Base-by-base conservation (phyloP, 2,888 invertebrate species). In the Creontiades dilutus region DNA sequence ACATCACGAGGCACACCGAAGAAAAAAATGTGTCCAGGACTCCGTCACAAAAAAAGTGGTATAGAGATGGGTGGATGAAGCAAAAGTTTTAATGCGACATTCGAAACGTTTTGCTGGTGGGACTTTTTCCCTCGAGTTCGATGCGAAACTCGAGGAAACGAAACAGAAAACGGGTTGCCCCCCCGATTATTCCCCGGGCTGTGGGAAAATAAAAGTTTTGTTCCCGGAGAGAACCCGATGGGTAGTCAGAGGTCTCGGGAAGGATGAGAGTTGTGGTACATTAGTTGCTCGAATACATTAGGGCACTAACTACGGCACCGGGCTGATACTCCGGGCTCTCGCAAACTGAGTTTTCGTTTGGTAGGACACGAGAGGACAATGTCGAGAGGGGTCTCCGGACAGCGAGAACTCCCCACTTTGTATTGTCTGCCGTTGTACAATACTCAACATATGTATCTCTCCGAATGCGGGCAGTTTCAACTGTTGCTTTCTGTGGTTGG, bases 361-460 rank as follows among this genome's bases (percentile, higher is more conserved):
- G 61, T 16, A 2, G 61, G 68, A 5, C 68, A 23, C 23, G 23
- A 19, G 68, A 23, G n/a, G 57, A 57, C 27, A 23, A 12, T 52
- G 52, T 11, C 14, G 52, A 52, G 52, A 12, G 52, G 52, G 16
- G 52, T 13, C 37, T 7, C 16, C 11, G 52, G 52, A 16, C 16
- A 52, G 68, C 23, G 61, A 61, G 19, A 61, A 61, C n/a, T 9
- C 23, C 12, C 23, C 68, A 68, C 68, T 68, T 68, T 68, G 68
- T 68, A 68, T 68, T 68, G 68, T 68, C 68, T 68, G 57, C 61
- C 68, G 23, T 68, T 68, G 68, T 68, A 68, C 68, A 68, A 68
- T 68, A 12, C 23, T 23, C 68, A 68, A 68, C 68, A 68, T 68
- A 68, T 68, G 68, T 68, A 68, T 68, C 68, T 68, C 68, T 68